Conservation (phyloP, 2,888 invertebrate genomes). For the Stegana nigrithorax region DNA sequence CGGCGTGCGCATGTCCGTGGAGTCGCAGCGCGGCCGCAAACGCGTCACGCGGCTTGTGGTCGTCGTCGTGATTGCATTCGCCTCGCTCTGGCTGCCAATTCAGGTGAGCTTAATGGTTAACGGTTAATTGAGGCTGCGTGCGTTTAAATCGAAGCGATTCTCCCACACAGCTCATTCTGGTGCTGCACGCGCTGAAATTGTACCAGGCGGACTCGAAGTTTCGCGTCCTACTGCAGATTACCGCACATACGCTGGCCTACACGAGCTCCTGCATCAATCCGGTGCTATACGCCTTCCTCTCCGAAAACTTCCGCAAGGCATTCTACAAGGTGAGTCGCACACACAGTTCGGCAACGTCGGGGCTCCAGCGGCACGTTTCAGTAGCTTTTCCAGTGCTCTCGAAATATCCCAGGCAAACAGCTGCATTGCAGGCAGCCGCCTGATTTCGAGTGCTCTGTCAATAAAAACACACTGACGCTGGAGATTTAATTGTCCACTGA, state of each 20-base stretch:
- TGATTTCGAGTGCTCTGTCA: slow-evolving; percentile 38
- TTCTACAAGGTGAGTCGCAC: slow-evolving; percentile 76
- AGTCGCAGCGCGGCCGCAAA: slow-evolving; percentile 81
- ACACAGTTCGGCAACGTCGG: no score
- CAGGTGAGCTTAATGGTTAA: slow-evolving; percentile 73
- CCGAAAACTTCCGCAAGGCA: slow-evolving; percentile 92
- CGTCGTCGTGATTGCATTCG: slow-evolving; percentile 91
- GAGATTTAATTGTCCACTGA: slow-evolving; percentile 33
- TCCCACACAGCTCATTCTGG: slow-evolving; percentile 78
- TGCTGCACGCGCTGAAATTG: slow-evolving; percentile 77
- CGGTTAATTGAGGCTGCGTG: neutral
- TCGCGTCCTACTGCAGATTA: slow-evolving; percentile 79
- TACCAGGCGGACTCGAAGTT: slow-evolving; percentile 68
- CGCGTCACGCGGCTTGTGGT: slow-evolving; percentile 92
- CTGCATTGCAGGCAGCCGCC: slow-evolving; percentile 14
- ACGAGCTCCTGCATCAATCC: slow-evolving; percentile 96
- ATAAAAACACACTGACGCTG: no score
- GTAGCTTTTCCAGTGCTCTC: neutral
- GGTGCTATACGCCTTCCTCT: slow-evolving; percentile 92
- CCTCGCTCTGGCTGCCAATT: slow-evolving; percentile 94
- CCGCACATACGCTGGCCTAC: slow-evolving; percentile 85
- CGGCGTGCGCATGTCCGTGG: slow-evolving; percentile 81
- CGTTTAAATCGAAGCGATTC: neutral
- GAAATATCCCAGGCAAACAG: slow-evolving; percentile 22
- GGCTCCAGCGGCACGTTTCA: no score